Evolutionary conservation across 2,113 vertebrate species (phyloP), one percentile per base, ranked within the genome.

Genomic region (Prionailurus viverrinus): DNA sequence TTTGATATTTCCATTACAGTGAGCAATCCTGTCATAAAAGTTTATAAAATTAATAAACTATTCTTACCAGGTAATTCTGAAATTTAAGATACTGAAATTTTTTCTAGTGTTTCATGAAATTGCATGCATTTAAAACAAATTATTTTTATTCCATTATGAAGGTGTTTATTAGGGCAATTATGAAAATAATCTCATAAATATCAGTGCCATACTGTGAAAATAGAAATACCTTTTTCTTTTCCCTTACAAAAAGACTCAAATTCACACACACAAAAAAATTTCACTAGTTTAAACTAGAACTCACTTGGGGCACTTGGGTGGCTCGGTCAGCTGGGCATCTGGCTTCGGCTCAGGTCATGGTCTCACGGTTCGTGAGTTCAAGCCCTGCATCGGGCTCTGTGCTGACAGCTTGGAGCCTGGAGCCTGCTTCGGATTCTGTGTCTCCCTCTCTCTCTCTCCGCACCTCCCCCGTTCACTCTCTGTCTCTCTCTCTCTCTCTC

Each of bases 81-180:
- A 79, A 91, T 16, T 91, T 78, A 87, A 91, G 61, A 31, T 66
- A 71, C 63, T 88, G 74, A 69, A 61, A 51, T 11, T 80, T 73
- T 84, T 79, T 87, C 23, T 65, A 55, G 36, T 74, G 31, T 23
- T 83, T 83, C 74, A 78, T 58, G 78, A 97, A 89, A 83, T 63
- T 58, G n/a, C 65, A 39, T 66, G n/a, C 33, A 71, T 53, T 86
- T 36, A 74, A 89, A 76, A 61, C 63, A 88, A 36, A 36, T 61
- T 41, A 78, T 31, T 73, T 83, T 73, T 55, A 69, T 86, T 88
- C 63, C n/a, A 16, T 76, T n/a, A 27, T 53, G 18, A 88, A 88
- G 21, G 66, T 76, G 31, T 81, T 63, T 73, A 58, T 80, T 79
- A 80, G 14, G 39, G 45, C 3, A 53, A 33, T 85, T 73, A 73